Base-by-base conservation (phyloP, 1,140 invertebrate genomes). In the Argopecten irradians region DNA sequence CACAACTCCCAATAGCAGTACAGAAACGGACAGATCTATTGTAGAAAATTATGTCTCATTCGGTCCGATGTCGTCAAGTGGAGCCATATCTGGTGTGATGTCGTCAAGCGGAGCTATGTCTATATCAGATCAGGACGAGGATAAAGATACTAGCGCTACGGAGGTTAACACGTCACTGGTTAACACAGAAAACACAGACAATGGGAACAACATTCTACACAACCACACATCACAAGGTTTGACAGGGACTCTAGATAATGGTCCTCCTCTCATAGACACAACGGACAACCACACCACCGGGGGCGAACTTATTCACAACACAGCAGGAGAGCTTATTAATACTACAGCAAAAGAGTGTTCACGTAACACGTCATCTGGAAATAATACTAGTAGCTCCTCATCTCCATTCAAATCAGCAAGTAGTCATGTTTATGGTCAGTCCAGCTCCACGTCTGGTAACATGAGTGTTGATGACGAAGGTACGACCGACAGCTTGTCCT, bases 401-500 rank as follows among this genome's bases (percentile, higher is more conserved):
- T 71, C 55, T 28, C 55, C 55, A 16, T 71, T 28, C n/a, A 71
- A 71, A 28, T 71, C 55, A 3, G 55, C 55, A 22, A 71, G n/a
- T 71, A 71, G 55, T 71, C 55, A 71, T 28, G 55, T 71, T 5
- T 16, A 71, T 28, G 55, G 55, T 5, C 55, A 71, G 22, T 71
- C 55, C 1, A 71, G 55, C 55, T 71, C 55, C 36, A 82, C 46
- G n/a, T 83, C 89, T 32, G 86, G 86, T 28, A 83, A 86, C 71
- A 43, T 84, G 39, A 88, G 87, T 88, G 36, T 88, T 34, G 87
- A 88, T 86, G 89, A 91, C 84, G 91, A 92, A 7, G 89, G 91
- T 28, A 82, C 43, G 83, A 86, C 83, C 46, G 71, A 87, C 88
- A 32, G 55, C 88, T 35, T 86, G 87, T 34, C 90, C 88, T 36